Percentiles rank a stretch among this genome's conserved stretches.
Evolutionary conservation across 2,113 vertebrate species (phyloP).

Genomic region (Boulengeromyrus knoepffleri): DNA sequence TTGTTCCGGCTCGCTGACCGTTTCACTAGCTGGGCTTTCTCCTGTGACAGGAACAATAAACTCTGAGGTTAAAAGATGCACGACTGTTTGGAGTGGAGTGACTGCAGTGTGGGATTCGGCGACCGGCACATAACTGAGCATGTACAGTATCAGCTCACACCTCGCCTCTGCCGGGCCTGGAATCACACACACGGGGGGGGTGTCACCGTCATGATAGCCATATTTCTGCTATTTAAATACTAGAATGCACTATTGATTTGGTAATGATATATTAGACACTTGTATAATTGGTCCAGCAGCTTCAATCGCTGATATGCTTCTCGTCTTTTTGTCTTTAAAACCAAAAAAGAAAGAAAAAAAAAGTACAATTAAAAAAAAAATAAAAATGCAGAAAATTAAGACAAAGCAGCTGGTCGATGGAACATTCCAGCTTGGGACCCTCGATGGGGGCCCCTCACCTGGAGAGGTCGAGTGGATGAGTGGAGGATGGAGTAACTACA

Average conservation of each 20-base stretch:
- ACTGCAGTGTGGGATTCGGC: constrained; percentile 53
- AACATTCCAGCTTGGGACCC: constrained; percentile 61
- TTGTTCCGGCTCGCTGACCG: constrained; percentile 80
- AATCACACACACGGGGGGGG: constrained; percentile 26
- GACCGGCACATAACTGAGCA: constrained; percentile 64
- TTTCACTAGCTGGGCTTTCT: constrained; percentile 67
- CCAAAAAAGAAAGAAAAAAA: constrained; percentile 33
- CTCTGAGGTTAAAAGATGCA: constrained; percentile 72
- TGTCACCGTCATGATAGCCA: constrained; percentile 76
- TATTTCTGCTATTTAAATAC: constrained; percentile 73
- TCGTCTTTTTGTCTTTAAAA: constrained; percentile 30
- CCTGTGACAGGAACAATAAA: constrained; percentile 74
- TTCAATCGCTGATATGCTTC: constrained; percentile 50
- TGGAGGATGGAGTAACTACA: constrained; percentile 43
- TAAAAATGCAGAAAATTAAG: constrained; percentile 37
- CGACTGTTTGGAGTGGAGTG: constrained; percentile 48
- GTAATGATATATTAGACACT: constrained; percentile 64
- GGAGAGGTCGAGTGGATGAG: constrained; percentile 60
- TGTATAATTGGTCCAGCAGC: constrained; percentile 67
- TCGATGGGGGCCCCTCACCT: constrained; percentile 49
- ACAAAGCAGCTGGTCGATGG: constrained; percentile 63
- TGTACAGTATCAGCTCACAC: constrained; percentile 71
- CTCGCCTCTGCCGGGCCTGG: constrained; percentile 65
- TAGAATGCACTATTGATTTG: constrained; percentile 71
- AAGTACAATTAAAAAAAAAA: constrained; percentile 24